Evolutionary conservation across 2,888 invertebrate species (phyloP), one percentile per base, ranked within the genome.

Genomic region (Cheilosia vernalis): DNA sequence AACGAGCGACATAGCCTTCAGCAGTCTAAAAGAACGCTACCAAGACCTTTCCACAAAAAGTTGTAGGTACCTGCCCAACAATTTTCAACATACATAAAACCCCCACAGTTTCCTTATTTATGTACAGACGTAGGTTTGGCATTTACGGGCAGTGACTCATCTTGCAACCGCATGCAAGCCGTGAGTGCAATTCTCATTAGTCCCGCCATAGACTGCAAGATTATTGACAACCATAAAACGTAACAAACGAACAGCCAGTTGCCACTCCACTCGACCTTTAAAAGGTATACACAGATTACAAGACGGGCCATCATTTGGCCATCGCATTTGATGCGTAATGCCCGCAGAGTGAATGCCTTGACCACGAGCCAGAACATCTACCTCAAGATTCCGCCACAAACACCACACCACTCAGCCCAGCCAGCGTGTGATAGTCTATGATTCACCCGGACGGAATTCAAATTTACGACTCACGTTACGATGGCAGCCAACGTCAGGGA

Each of bases 381-480:
- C 30, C 27, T 27, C 40, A 27, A 72, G 49, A 37, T 7, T 10
- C 9, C 10, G 37, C 15, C 24, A 63, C n/a, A n/a, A 21, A 2
- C 33, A 44, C 27, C 51, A 19, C 13, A 15, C 19, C 44, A 55
- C 30, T 13, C 24, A 53, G 33, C 30, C n/a, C 24, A 53, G 33
- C 44, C 33, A 30, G 13, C 42, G 40, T 40, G 49, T 27, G 49
- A 47, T 69, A 6, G 64, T 40, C 79, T 83, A 73, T 84, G 84
- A 84, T 76, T 84, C 84, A 84, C 49, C 56, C 49, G 24, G 24
- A 33, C 24, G 74, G 84, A 84, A 84, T 84, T 84, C 64, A 66
- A 77, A 77, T 82, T 76, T 76, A 70, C 56, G 67, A 81, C 67
- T n/a, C 60, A 42, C 33, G 19, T 21, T 49, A 42, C 17, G 44